phyloP scores from a whole-genome alignment of 2,113 vertebrate species.

The human (Homo sapiens) region GRCh38 chrX:66192001-66192500 shows the following conservation, averaged over 20 bases:
- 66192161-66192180: slow-evolving; percentile 67
- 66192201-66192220: slow-evolving; percentile 84
- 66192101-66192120: neutral
- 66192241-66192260: slow-evolving; percentile 78
- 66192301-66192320: slow-evolving; percentile 5
- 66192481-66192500: neutral
- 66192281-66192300: slow-evolving; percentile 83
- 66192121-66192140: slow-evolving; percentile 84
- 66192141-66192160: slow-evolving; percentile 83
- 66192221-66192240: slow-evolving; percentile 84
- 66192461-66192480: neutral
- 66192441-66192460: neutral
- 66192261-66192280: slow-evolving; percentile 78
- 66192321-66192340: neutral
- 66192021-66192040: neutral
- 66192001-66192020: neutral
- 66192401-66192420: neutral
- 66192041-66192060: neutral
- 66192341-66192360: neutral
- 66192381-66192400: neutral
- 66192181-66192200: slow-evolving; percentile 69
- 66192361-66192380: neutral
- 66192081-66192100: neutral
- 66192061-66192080: neutral
- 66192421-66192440: neutral